Evolutionary conservation across 2,888 invertebrate species (phyloP), one percentile per base, ranked within the genome.

Genomic region (Geophilus truncorum): DNA sequence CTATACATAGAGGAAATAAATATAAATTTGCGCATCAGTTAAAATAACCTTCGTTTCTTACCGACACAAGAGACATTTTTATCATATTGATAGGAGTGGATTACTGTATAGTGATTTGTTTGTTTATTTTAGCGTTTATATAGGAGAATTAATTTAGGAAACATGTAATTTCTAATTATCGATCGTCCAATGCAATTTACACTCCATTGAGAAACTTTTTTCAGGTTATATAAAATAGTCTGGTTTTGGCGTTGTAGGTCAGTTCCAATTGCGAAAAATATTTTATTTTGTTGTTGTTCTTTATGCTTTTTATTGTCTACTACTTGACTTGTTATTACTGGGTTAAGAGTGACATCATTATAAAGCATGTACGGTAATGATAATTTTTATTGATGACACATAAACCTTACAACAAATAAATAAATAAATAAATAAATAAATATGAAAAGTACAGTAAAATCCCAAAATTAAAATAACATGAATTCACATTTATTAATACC

Each of bases 1-100:
- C 57, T 62, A 62, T 21, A n/a, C 9, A 21, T n/a, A 62, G 21
- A 21, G 6, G 21, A 62, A 23, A 0, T 12, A n/a, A n/a, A 40
- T n/a, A 40, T 40, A 12, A 40, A 0, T 40, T 36, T 36, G 9
- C 9, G 15, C 40, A n/a, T 40, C 40, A 10, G 40, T n/a, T n/a
- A 62, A 62, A 12, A 21, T 21, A 18, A 62, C 10, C 9, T 18
- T 7, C n/a, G 10, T 62, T 23, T 62, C 57, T 62, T 62, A 62
- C 57, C 57, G 57, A 62, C 21, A 62, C 21, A 23, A 62, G 57
- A 62, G 57, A 62, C 57, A 62, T 62, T 62, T 62, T 62, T 62
- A 62, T 40, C 40, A n/a, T 40, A 15, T 7, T 21, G 23, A 18
- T 18, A 9, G 57, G 4, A 62, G 21, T n/a, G 18, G n/a, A 23